phyloP scores from a whole-genome alignment of 64 coral and sea anemone genomes.

The Dendronephthya gigantea region DNA sequence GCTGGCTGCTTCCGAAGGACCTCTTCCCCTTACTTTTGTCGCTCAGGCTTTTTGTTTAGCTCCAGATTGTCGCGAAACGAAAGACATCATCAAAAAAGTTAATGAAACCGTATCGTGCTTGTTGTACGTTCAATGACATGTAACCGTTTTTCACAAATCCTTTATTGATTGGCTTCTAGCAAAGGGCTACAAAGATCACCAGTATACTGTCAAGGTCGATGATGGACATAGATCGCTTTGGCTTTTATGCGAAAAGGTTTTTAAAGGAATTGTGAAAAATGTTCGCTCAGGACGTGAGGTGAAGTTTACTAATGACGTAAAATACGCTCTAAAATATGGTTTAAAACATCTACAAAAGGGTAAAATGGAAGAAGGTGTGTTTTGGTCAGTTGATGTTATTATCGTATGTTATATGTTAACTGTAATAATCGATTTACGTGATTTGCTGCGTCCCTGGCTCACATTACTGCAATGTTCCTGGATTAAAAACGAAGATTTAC shows the following conservation, averaged over 20 bases:
- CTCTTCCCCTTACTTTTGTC: conserved; percentile 35
- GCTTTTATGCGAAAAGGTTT: neutral
- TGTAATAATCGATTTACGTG: too few relatives aligned
- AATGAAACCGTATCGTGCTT: conserved; percentile 20
- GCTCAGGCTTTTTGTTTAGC: conserved; percentile 14
- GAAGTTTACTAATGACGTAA: neutral
- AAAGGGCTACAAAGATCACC: neutral
- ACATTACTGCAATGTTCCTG: too few relatives aligned
- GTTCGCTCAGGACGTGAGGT: neutral
- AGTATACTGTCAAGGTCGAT: neutral
- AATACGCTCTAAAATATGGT: neutral
- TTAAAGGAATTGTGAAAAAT: neutral
- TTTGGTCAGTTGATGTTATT: neutral
- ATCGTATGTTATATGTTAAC: neutral
- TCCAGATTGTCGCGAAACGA: conserved; percentile 14
- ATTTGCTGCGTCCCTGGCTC: too few relatives aligned
- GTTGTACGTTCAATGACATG: neutral
- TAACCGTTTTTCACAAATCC: conserved; percentile 41
- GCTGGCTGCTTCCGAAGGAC: conserved; percentile 5
- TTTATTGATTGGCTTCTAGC: conserved; percentile 36
- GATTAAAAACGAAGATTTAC: neutral
- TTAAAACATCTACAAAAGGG: neutral
- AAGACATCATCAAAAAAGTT: neutral
- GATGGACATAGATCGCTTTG: neutral
- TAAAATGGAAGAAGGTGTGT: neutral